These are phyloP conservation scores for Clistopyga incitator DNA, from an alignment of 2,888 invertebrate genomes.

Conservation along the genomic window DNA sequence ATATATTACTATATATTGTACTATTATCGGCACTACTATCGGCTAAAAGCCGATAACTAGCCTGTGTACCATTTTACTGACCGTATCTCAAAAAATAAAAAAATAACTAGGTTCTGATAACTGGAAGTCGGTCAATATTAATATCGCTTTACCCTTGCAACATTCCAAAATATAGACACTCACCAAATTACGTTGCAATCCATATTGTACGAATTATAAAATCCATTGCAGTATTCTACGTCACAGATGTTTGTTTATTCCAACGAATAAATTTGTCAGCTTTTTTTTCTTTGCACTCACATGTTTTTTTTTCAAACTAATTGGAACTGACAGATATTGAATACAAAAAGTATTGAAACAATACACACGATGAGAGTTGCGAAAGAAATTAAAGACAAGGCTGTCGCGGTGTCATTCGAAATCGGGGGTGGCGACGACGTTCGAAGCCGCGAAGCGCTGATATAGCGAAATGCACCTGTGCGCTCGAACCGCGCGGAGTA, in stretches of 20 bases:
- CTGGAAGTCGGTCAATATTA: neutral
- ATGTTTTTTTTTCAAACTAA: neutral
- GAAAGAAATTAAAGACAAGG: conserved; percentile 26
- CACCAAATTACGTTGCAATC: conserved; percentile 35
- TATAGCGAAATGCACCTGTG: conserved; percentile 59
- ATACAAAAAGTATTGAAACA: neutral
- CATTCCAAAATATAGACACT: conserved; percentile 1
- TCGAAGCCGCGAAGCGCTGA: conserved; percentile 36
- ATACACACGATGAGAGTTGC: neutral
- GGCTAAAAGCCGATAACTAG: too few species aligned
- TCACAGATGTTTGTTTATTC: neutral
- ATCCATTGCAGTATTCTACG: conserved; percentile 31
- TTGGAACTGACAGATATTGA: neutral
- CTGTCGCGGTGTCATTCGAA: conserved; percentile 9
- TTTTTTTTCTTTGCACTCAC: conserved; percentile 10
- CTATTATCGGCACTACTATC: too few species aligned
- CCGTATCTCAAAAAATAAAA: neutral
- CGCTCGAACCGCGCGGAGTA: conserved; percentile 74
- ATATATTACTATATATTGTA: too few species aligned
- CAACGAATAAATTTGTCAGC: neutral
- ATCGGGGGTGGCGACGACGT: conserved; percentile 22
- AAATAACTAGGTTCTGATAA: neutral
- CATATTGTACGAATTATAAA: neutral
- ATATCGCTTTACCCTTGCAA: neutral
- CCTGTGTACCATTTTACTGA: too few species aligned